Percentiles rank a stretch among this genome's conserved stretches.
Conservation (phyloP, 2,888 invertebrate genomes). For the Ophonus ardosiacus region DNA sequence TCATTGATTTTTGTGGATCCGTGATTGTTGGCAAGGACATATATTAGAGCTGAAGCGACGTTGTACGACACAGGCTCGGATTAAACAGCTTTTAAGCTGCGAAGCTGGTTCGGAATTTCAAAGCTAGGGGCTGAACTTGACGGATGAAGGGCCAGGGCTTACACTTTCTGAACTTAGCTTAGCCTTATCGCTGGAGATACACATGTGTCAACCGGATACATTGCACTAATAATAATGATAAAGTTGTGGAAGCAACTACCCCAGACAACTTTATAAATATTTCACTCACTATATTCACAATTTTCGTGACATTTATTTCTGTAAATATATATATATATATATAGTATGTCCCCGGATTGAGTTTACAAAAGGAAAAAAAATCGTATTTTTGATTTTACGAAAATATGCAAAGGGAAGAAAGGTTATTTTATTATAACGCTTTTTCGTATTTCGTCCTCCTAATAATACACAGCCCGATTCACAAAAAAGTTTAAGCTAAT, state of each 20-base stretch:
- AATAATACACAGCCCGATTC: too few species aligned
- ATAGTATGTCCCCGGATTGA: too few species aligned
- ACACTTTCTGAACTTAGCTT: neutral
- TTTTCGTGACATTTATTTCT: too few species aligned
- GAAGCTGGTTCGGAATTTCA: neutral
- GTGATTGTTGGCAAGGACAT: neutral
- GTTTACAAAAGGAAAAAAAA: too few species aligned
- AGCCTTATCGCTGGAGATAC: neutral
- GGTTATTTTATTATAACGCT: too few species aligned
- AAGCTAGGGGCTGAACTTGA: neutral
- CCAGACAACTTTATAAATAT: neutral
- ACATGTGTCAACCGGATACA: neutral
- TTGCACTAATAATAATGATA: neutral
- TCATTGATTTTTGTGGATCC: too few species aligned
- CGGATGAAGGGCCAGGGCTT: neutral
- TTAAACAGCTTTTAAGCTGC: neutral
- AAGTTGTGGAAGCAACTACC: neutral
- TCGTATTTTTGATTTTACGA: too few species aligned
- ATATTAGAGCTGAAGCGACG: neutral
- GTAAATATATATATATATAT: too few species aligned
- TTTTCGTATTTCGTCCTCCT: too few species aligned
- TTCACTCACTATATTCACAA: too few species aligned
- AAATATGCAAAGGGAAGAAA: too few species aligned
- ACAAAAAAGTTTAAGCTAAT: too few species aligned
- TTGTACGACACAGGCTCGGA: neutral